Evolutionary conservation across 2,797 vertebrate genomes (phyloP), one percentile per base, ranked within the genome.

Genomic region (Falco columbarius): DNA sequence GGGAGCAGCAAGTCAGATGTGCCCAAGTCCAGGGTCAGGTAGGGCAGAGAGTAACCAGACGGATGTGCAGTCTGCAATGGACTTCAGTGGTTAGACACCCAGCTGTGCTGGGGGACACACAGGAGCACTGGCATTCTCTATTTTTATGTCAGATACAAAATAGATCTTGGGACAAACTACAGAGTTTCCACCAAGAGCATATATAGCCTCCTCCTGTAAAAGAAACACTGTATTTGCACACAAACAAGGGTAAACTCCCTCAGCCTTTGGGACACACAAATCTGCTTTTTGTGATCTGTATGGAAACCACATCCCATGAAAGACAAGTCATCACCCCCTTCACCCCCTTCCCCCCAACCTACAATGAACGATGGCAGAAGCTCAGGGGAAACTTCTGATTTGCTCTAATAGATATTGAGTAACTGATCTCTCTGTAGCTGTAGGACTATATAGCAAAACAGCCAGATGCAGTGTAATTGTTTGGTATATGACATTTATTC

Each of bases 401-500:
- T 63, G n/a, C 23, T 75, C 46, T 65, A 55, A 59, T 8, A 12
- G 36, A 58, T 42, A 67, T 1, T 6, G 27, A 77, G 32, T 27
- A 72, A 80, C 54, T 81, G 46, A 81, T 62, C 72, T 32, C 52
- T 71, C 51, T 13, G 22, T 5, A 85, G 79, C 44, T 74, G 58
- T 51, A 36, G 75, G 56, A 87, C 52, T n/a, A 72, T 2, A 89
- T 8, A 95, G 92, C 84, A 87, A 90, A 85, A 85, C 77, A 94
- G 86, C 56, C 90, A 76, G 75, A 94, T 93, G 75, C 94, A 92
- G 90, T 6, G 11, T 17, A 71, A 80, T 46, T 86, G 86, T 86
- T 88, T 91, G 76, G 84, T 58, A 91, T 18, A 77, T 12, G 90
- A 90, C 30, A 62, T 96, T 96, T 89, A 95, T 95, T 96, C 92